A percentile compares a stretch with the other conserved stretches of the same genome.
Evolutionary conservation across 2,888 invertebrate species (phyloP).

Genomic region (Melanchra persicariae): DNA sequence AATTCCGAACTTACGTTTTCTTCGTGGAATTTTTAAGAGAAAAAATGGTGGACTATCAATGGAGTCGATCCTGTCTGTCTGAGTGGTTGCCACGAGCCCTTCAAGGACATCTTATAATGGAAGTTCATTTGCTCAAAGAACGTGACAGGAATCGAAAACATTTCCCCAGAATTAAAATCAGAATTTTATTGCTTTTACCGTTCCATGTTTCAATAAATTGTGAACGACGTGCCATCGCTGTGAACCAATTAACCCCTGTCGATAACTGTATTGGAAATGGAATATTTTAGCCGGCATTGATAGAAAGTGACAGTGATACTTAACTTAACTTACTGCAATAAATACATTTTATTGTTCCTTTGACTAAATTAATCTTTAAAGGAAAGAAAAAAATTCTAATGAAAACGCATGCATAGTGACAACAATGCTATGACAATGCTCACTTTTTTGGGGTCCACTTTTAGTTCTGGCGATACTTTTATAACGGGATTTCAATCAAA

Average conservation of each 20-base stretch:
- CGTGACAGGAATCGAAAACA: conserved; percentile 35
- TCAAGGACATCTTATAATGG: conserved; percentile 44
- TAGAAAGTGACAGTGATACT: conserved; percentile 11
- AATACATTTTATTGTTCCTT: conserved; percentile 4
- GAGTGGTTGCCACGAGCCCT: not conserved
- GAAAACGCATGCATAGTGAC: not conserved
- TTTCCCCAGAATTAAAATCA: conserved; percentile 31
- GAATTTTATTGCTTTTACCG: conserved; percentile 46
- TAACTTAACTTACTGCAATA: no score
- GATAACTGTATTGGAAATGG: conserved; percentile 38
- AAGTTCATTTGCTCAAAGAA: conserved; percentile 34
- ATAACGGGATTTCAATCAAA: not conserved
- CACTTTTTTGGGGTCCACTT: not conserved
- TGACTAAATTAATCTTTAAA: not conserved
- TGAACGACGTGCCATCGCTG: conserved; percentile 31
- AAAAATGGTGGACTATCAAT: not conserved
- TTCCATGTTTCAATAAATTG: conserved; percentile 48
- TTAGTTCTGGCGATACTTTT: not conserved
- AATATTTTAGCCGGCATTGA: conserved; percentile 36
- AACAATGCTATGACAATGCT: not conserved
- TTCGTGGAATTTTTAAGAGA: not conserved
- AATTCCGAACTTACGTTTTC: not conserved
- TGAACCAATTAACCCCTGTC: conserved; percentile 49
- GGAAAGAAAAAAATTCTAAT: not conserved
- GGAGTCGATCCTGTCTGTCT: not conserved